Evolutionary conservation across 2,888 invertebrate genomes (phyloP).

Genomic region (Dicroscelio sp.): DNA sequence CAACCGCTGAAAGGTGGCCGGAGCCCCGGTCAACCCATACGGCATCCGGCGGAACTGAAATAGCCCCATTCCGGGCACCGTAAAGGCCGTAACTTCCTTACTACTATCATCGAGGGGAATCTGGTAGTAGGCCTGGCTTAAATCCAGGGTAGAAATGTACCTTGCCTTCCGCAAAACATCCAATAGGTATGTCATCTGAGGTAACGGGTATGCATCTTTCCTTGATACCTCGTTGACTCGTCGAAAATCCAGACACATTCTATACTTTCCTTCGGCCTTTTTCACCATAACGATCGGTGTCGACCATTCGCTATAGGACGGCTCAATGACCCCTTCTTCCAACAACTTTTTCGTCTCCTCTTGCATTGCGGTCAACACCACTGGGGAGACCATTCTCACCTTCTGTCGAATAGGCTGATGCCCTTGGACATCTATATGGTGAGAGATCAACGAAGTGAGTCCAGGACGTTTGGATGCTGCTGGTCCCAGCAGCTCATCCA

Average conservation of each 20-base stretch:
- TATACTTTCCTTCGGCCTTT: neutral
- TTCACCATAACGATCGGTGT: neutral
- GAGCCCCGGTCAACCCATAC: neutral
- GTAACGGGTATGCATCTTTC: neutral
- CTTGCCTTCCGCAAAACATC: neutral
- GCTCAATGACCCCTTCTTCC: neutral
- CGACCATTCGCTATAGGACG: neutral
- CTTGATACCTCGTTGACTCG: neutral
- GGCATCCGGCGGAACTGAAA: neutral
- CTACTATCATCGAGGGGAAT: neutral
- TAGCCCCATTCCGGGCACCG: slow-evolving; percentile 9
- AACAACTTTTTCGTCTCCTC: neutral
- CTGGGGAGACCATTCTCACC: neutral
- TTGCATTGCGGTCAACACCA: neutral
- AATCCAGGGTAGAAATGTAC: neutral
- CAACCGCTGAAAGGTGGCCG: neutral
- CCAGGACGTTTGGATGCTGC: neutral
- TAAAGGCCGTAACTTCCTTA: neutral
- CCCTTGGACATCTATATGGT: slow-evolving; percentile 7
- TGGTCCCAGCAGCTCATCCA: no score
- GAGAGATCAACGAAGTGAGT: neutral
- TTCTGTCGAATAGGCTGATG: neutral
- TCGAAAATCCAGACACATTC: slow-evolving; percentile 12
- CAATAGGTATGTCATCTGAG: neutral
- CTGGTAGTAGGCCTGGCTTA: neutral